phyloP scores from a whole-genome alignment of 2,888 invertebrate genomes.

The Blastobasis lacticolella region DNA sequence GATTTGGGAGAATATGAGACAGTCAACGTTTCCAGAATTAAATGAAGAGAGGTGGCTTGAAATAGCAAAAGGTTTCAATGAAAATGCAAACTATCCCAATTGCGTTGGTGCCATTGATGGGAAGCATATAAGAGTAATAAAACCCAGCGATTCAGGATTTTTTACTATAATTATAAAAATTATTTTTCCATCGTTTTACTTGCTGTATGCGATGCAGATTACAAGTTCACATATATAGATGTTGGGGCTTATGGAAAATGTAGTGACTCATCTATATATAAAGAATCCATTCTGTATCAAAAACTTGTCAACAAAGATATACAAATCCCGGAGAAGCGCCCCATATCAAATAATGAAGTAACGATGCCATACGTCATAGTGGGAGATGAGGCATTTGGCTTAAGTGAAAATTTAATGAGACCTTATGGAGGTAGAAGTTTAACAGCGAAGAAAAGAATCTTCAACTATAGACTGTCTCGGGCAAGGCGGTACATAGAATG shows the following conservation, averaged over 20 bases:
- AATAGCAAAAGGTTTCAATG: slow-evolving; percentile 19
- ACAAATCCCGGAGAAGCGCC: slow-evolving; percentile 11
- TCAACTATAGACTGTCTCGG: slow-evolving; percentile 20
- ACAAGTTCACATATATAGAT: slow-evolving; percentile 21
- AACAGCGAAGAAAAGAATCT: slow-evolving; percentile 9
- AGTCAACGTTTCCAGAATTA: slow-evolving; percentile 18
- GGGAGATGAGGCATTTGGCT: slow-evolving; percentile 14
- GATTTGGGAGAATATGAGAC: slow-evolving; percentile 18
- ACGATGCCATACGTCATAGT: slow-evolving; percentile 12
- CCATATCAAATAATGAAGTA: slow-evolving; percentile 12
- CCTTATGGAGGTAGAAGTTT: slow-evolving; percentile 11
- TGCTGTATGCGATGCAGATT: slow-evolving; percentile 19
- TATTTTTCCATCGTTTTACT: slow-evolving; percentile 23
- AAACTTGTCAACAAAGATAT: slow-evolving; percentile 9
- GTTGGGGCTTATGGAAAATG: slow-evolving; percentile 19
- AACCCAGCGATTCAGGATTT: slow-evolving; percentile 18
- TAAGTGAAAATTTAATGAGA: slow-evolving; percentile 10
- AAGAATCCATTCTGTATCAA: slow-evolving; percentile 13
- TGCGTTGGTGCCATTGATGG: slow-evolving; percentile 16
- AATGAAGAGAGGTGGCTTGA: slow-evolving; percentile 20
- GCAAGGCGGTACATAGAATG: slow-evolving; percentile 20
- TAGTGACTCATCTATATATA: slow-evolving; percentile 15
- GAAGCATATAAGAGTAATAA: slow-evolving; percentile 17
- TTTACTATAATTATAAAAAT: slow-evolving; percentile 20
- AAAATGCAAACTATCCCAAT: slow-evolving; percentile 14